Evolutionary conservation across 2,888 invertebrate genomes (phyloP).

Genomic region (Thecophora atra): DNA sequence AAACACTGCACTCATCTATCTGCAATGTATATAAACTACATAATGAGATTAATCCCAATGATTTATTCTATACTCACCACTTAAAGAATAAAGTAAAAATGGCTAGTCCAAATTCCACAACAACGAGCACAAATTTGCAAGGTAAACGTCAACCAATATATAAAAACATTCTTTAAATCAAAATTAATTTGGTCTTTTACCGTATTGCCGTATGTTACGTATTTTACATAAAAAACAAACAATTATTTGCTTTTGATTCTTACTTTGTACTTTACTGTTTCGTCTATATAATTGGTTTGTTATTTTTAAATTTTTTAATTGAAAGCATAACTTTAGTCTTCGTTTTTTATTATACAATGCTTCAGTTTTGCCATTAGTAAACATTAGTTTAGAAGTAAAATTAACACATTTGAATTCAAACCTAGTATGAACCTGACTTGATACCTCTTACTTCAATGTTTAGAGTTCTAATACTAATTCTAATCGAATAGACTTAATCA

Average conservation of each 20-base stretch:
- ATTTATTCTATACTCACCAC: slow-evolving; percentile 45
- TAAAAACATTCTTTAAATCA: background rate
- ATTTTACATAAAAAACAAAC: background rate
- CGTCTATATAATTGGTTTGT: background rate
- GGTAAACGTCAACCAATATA: slow-evolving; percentile 48
- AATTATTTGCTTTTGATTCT: slow-evolving; percentile 49
- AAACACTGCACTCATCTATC: slow-evolving; percentile 46
- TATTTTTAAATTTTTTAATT: background rate
- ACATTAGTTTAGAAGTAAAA: background rate
- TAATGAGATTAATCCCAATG: slow-evolving; percentile 61
- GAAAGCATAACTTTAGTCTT: background rate
- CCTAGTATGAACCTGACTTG: too few species aligned
- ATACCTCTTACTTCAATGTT: too few species aligned
- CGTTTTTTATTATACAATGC: background rate
- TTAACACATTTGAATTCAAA: background rate
- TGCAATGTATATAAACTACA: slow-evolving; percentile 62
- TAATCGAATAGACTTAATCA: too few species aligned
- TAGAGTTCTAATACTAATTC: too few species aligned
- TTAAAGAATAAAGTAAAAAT: slow-evolving; percentile 51
- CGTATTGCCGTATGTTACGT: background rate
- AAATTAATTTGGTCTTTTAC: slow-evolving; percentile 1
- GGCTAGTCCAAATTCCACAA: slow-evolving; percentile 37
- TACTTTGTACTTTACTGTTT: slow-evolving; percentile 41
- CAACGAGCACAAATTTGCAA: slow-evolving; percentile 42
- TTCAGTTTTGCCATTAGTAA: background rate